Base-by-base conservation (phyloP, 2,113 vertebrate species). In the Anoura caudifer region DNA sequence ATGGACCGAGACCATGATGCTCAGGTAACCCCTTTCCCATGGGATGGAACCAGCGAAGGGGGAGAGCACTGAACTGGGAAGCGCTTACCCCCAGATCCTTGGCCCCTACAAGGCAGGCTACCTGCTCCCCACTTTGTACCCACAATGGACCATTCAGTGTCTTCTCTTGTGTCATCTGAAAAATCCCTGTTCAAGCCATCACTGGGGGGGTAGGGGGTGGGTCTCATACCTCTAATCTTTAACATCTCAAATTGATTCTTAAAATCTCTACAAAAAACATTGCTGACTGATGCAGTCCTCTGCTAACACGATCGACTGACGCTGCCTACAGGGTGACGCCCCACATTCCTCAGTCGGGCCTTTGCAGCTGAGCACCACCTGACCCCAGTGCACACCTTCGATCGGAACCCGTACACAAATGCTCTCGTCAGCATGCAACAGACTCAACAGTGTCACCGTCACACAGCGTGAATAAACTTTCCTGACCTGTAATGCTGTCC, bases 201-300 rank as follows among this genome's bases (percentile, higher is more conserved):
- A 12, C 24, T 0, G 5, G 36, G 47, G 47, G 1, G 47, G 45
- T 10, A 12, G 11, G 20, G 9, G 24, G 0, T 22, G 8, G 3
- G 26, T 65, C 59, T 83, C 9, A 72, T 4, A 67, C 10, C 9
- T 14, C 17, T 59, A 11, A 72, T 59, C 61, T 45, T 87, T 69
- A 81, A 41, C 19, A 50, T 75, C 26, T 28, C 65, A 38, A 82
- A 50, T 1, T 28, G 67, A 28, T 67, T 90, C 54, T 91, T 61
- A 45, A 88, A 50, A 38, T n/a, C 10, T 83, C 50, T 82, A 28
- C 5, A 67, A 45, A 73, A 84, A 24, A 36, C 3, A 81, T 0
- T 38, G 47, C n/a, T 61, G 63, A 79, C n/a, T n/a, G 24, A 36
- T 28, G 15, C 24, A 52, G 22, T 50, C 7, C 77, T 7, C 31